These are phyloP conservation scores for Saccostrea glomerata DNA, from an alignment of 1,140 invertebrate species.

Conservation along the genomic window DNA sequence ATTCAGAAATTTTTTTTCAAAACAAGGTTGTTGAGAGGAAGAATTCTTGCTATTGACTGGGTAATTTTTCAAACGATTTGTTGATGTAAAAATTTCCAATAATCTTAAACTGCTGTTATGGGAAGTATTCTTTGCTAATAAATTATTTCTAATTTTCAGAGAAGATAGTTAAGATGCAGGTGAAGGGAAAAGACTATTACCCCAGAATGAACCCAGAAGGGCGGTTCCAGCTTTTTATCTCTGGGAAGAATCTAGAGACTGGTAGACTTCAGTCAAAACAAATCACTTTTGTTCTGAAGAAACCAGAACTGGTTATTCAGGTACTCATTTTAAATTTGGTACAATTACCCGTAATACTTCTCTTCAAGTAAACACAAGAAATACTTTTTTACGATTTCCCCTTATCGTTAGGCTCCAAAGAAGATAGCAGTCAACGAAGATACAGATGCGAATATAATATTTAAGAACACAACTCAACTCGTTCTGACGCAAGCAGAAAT, in stretches of 20 bases:
- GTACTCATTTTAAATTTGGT: neutral
- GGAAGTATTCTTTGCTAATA: too few relatives aligned
- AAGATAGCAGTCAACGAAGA: slow-evolving; percentile 16
- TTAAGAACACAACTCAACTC: slow-evolving; percentile 32
- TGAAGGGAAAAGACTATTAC: neutral
- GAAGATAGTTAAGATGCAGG: neutral
- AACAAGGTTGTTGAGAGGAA: too few relatives aligned
- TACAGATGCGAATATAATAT: slow-evolving; percentile 32
- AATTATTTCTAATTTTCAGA: neutral
- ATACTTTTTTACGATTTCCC: neutral
- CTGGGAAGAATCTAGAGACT: slow-evolving; percentile 37
- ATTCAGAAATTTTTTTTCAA: too few relatives aligned
- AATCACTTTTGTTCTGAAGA: slow-evolving; percentile 28
- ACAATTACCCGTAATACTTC: too few relatives aligned
- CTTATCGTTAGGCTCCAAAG: slow-evolving; percentile 16
- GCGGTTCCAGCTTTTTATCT: slow-evolving; percentile 35
- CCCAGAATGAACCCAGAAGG: slow-evolving; percentile 43
- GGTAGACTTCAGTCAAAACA: slow-evolving; percentile 31
- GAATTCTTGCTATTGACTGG: neutral
- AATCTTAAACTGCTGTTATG: neutral
- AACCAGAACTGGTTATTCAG: slow-evolving; percentile 41
- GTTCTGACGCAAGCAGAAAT: slow-evolving; percentile 33
- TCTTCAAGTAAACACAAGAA: too few relatives aligned
- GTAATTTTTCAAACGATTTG: neutral
- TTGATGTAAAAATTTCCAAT: neutral